Percentiles rank a stretch among this genome's conserved stretches.
These are phyloP conservation scores for Mobula hypostoma DNA, from an alignment of 2,113 vertebrate species.

Conservation along the genomic window DNA sequence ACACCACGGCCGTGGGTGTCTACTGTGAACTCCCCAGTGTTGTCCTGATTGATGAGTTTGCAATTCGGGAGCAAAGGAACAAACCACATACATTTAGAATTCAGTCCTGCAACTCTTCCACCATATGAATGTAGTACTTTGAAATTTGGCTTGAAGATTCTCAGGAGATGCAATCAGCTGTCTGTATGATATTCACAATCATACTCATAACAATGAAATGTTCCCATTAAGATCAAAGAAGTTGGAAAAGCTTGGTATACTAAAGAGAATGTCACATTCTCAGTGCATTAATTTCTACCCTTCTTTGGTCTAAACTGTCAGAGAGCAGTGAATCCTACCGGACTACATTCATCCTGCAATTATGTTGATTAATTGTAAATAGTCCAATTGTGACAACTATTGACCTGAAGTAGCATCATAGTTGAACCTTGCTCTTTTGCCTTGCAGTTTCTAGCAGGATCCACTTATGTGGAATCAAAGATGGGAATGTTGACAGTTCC, in stretches of 20 bases:
- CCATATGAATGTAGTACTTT: neutral
- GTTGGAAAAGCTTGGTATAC: neutral
- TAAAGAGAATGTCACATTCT: neutral
- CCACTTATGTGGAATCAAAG: neutral
- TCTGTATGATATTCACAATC: neutral
- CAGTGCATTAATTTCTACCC: neutral
- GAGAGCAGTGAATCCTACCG: neutral
- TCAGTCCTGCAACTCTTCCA: slow-evolving; percentile 3
- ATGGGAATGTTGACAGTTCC: neutral
- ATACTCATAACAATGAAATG: neutral
- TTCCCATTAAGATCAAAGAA: neutral
- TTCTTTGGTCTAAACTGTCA: neutral
- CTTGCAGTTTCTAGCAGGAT: neutral
- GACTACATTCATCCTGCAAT: neutral
- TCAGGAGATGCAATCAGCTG: neutral
- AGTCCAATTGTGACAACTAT: neutral
- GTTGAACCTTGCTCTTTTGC: neutral
- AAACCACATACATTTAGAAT: neutral
- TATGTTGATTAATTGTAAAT: neutral
- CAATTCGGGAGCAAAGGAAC: neutral
- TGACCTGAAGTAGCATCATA: neutral
- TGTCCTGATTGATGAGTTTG: neutral
- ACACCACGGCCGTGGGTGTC: neutral
- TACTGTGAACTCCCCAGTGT: neutral
- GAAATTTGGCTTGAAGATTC: neutral